Evolutionary conservation across 2,113 vertebrate species (phyloP).

Genomic region (Pachyramphus minor): DNA sequence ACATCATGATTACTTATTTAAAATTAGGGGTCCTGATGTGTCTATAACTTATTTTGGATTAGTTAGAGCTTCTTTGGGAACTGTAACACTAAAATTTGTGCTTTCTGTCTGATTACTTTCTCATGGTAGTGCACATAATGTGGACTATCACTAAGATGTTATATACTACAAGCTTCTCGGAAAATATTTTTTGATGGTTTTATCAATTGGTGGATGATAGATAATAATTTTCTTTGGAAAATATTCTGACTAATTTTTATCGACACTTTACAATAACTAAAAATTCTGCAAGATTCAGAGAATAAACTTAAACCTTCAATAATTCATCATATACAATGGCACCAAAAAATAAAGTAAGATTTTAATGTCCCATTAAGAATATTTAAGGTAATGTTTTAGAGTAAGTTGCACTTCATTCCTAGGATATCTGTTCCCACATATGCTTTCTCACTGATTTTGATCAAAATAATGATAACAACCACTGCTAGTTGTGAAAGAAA

Average conservation of each 20-base stretch:
- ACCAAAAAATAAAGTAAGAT: background rate
- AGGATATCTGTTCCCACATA: background rate
- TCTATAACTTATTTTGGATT: background rate
- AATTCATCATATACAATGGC: background rate
- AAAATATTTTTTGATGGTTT: background rate
- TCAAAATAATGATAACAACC: background rate
- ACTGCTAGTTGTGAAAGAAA: background rate
- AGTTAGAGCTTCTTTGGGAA: background rate
- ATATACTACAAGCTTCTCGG: background rate
- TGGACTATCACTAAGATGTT: background rate
- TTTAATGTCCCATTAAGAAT: background rate
- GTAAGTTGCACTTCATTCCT: background rate
- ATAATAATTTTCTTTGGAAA: background rate
- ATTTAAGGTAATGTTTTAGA: background rate
- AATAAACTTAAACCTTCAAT: background rate
- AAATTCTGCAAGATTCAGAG: background rate
- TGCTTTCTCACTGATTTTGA: background rate
- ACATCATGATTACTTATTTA: background rate
- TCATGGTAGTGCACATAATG: background rate
- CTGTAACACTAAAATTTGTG: background rate
- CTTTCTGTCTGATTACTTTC: background rate
- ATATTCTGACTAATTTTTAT: background rate
- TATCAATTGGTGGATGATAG: background rate
- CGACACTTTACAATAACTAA: background rate
- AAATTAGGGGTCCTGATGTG: background rate